These are phyloP conservation scores for Notamacropus eugenii DNA, from an alignment of 2,797 vertebrate genomes.

Conservation along the genomic window DNA sequence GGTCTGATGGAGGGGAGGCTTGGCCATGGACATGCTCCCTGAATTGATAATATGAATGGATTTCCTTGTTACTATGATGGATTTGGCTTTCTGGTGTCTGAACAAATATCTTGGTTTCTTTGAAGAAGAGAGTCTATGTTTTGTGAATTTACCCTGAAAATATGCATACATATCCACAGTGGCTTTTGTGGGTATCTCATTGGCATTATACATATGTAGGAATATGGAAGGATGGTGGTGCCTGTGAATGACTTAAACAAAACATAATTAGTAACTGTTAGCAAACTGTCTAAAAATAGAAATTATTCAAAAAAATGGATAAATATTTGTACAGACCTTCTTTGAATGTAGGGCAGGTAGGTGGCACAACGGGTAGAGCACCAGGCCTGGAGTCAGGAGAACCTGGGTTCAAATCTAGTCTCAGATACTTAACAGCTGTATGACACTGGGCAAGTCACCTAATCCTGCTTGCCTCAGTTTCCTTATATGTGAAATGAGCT, in stretches of 20 bases:
- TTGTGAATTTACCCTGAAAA: too few relatives aligned
- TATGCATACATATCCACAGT: too few relatives aligned
- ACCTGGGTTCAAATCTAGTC: neutral
- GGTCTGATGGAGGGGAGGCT: too few relatives aligned
- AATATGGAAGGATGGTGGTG: neutral
- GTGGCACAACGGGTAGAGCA: neutral
- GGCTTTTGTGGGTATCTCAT: too few relatives aligned
- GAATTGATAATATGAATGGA: too few relatives aligned
- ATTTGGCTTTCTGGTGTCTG: too few relatives aligned
- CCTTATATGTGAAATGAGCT: neutral
- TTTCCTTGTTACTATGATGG: too few relatives aligned
- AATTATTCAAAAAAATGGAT: neutral
- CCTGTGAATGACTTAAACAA: neutral
- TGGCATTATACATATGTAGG: too few relatives aligned
- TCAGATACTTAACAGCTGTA: neutral
- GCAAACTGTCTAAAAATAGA: neutral
- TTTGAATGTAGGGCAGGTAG: neutral
- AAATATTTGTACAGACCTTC: neutral
- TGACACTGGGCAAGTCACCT: neutral
- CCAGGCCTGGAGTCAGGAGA: neutral
- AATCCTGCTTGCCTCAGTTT: neutral
- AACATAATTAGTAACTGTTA: neutral
- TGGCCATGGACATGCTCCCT: too few relatives aligned
- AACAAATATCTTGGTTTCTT: too few relatives aligned
- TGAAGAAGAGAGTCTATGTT: too few relatives aligned